phyloP scores from a whole-genome alignment of 2,113 vertebrate species.

The Tachysurus vachellii region DNA sequence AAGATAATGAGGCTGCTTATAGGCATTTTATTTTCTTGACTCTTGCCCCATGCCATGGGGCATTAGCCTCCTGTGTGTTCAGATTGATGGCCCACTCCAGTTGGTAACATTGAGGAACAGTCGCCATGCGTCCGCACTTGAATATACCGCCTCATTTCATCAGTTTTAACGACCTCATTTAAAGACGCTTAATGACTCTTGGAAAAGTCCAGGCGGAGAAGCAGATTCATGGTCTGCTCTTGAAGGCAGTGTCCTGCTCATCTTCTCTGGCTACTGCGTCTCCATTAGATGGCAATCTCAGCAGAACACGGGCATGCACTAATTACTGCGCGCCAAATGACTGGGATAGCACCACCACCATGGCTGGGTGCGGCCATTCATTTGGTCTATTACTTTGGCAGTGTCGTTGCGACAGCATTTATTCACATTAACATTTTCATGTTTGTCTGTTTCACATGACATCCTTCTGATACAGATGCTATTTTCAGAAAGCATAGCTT shows the following conservation, averaged over 20 bases:
- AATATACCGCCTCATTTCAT: conserved; percentile 72
- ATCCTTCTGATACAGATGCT: conserved; percentile 12
- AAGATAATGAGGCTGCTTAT: conserved; percentile 53
- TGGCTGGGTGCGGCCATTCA: conserved; percentile 22
- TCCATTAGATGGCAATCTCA: conserved; percentile 64
- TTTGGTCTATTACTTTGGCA: conserved; percentile 9
- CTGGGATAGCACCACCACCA: conserved; percentile 35
- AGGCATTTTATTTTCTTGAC: conserved; percentile 51
- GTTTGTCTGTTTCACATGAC: background rate
- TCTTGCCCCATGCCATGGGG: conserved; percentile 33
- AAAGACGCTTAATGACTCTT: conserved; percentile 75
- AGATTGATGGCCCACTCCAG: conserved; percentile 59
- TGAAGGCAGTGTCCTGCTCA: conserved; percentile 60
- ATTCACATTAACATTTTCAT: background rate
- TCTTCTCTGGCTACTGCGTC: conserved; percentile 58
- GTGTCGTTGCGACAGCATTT: background rate
- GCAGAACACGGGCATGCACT: conserved; percentile 56
- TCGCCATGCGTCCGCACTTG: conserved; percentile 57
- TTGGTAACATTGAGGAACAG: conserved; percentile 56
- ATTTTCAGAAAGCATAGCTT: conserved; percentile 11
- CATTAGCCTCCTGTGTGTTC: conserved; percentile 35
- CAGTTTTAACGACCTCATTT: conserved; percentile 73
- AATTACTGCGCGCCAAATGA: conserved; percentile 57
- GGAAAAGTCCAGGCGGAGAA: conserved; percentile 68
- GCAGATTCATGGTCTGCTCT: conserved; percentile 64